These are phyloP conservation scores for Hypotaenidia okinawae DNA, from an alignment of 2,797 vertebrate genomes.

Conservation along the genomic window DNA sequence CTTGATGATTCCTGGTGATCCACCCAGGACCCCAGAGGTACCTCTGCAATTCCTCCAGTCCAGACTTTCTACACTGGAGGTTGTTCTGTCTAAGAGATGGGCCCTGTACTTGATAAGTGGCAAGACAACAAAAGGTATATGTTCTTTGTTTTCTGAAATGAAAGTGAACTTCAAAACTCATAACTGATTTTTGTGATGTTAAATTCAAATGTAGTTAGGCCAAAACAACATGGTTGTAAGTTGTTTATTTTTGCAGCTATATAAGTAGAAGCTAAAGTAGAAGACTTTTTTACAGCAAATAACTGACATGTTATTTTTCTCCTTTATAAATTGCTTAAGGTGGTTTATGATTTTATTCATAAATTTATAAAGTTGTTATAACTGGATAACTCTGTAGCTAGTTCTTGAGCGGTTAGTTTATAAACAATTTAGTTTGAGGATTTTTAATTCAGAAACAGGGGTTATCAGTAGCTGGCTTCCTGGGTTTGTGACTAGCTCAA, in stretches of 20 bases:
- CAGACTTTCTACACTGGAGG: background rate
- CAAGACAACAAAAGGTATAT: background rate
- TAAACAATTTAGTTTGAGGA: background rate
- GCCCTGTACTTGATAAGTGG: background rate
- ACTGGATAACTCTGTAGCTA: slow-evolving; percentile 12
- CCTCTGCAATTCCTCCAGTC: background rate
- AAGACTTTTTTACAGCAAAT: background rate
- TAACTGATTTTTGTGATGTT: background rate
- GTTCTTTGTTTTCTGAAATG: background rate
- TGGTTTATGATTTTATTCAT: background rate
- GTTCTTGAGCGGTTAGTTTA: background rate
- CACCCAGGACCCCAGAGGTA: background rate
- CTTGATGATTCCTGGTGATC: background rate
- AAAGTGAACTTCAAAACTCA: background rate
- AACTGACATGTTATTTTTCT: slow-evolving; percentile 18
- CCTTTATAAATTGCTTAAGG: slow-evolving; percentile 2
- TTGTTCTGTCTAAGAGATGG: background rate
- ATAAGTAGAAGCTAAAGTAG: background rate
- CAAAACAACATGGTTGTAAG: background rate
- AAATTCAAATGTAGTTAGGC: background rate
- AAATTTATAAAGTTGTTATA: background rate
- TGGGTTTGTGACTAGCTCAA: background rate
- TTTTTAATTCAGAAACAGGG: background rate
- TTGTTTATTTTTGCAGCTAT: slow-evolving; percentile 5
- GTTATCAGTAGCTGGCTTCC: background rate